Conservation (phyloP, 2,888 invertebrate species). For the Eueremaeus valkanovi region DNA sequence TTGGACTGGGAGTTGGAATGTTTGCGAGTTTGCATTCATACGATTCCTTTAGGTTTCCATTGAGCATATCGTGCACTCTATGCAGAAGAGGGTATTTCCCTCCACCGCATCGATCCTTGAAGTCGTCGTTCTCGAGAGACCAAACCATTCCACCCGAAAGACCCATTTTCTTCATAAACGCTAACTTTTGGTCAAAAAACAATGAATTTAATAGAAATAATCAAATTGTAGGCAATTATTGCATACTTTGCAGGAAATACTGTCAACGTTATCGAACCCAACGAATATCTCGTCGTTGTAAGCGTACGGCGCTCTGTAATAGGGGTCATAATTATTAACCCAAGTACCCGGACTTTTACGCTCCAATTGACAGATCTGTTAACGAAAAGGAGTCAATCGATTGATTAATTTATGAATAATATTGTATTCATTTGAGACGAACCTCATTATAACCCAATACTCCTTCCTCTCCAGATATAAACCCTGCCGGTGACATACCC, state of each 20-base stretch:
- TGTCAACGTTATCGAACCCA: conserved; percentile 30
- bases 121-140: conserved; percentile 36
- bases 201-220: no score
- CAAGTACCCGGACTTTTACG: not conserved
- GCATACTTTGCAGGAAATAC: conserved; percentile 34
- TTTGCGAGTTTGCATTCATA: conserved; percentile 1
- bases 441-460: conserved; percentile 46
- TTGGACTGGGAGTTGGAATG: not conserved
- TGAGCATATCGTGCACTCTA: conserved; percentile 31
- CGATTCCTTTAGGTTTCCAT: conserved; percentile 28
- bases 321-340: conserved; percentile 16
- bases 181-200: no score
- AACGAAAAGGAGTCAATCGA: no score
- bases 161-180: conserved; percentile 21
- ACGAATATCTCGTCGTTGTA: conserved; percentile 18
- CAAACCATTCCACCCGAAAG: conserved; percentile 36
- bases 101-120: conserved; percentile 18
- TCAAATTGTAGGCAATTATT: not conserved
- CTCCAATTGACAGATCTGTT: conserved; percentile 24
- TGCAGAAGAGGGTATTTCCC: conserved; percentile 7
- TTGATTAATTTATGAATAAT: not conserved
- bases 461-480: conserved; percentile 45
- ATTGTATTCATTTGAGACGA: not conserved
- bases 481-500: conserved; percentile 45
- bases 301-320: conserved; percentile 35